Evolutionary conservation across 2,797 vertebrate species (phyloP), one percentile per base, ranked within the genome.

Genomic region (Kryptopterus vitreolus): DNA sequence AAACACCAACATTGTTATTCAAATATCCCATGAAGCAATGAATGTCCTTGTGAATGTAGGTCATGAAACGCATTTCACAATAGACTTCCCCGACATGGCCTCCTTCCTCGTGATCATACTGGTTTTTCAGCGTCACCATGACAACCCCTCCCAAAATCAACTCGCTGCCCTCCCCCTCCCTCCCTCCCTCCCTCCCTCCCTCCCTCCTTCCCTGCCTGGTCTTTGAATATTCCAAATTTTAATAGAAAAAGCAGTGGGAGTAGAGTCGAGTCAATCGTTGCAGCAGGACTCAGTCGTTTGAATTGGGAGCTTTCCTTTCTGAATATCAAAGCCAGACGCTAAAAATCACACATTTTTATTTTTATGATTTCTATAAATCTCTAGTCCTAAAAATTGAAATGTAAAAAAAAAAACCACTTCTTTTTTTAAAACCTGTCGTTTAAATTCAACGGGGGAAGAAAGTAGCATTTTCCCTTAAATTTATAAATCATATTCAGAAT

Each of bases 41-140:
- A n/a, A n/a, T 81, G 77, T 76, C 80, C n/a, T 33, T 78, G 86
- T 80, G 70, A 79, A 75, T 77, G 83, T 63, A 70, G 86, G 81
- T 88, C 88, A 86, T 85, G 81, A 78, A 86, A 87, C 71, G 86
- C 83, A 83, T 87, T 86, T 76, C 76, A 87, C 80, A 82, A 79
- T 63, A 68, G 82, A 83, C 70, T 15, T 68, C 4, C 24, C 43
- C 76, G 87, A 89, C 87, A 87, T 74, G 52, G 81, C 79, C 79
- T 81, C 82, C 85, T 89, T 86, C 82, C 87, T 90, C 86, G 81
- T 86, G 76, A 90, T 89, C 89, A 78, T 85, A 86, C 85, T 86
- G 84, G 86, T 90, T 89, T n/a, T 87, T 83, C 83, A 66, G 82
- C 76, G 87, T 93, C 89, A 78, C 92, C 88, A 92, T 92, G 92